Evolutionary conservation across 2,797 vertebrate species (phyloP), one percentile per base, ranked within the genome.

Genomic region (Fratercula arctica): DNA sequence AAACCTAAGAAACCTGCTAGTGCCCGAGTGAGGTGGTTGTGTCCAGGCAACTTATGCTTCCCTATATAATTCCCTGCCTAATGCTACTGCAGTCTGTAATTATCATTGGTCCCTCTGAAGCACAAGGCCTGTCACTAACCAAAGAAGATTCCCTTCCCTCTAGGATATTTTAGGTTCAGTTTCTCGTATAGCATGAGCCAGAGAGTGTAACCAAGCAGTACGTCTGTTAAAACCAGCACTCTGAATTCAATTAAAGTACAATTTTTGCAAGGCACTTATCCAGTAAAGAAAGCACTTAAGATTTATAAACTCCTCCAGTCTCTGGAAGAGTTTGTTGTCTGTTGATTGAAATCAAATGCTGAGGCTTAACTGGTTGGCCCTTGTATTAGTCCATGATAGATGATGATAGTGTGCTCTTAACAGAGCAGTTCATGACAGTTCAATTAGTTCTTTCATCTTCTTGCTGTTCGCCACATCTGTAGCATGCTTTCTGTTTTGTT

Each of bases 341-440:
- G n/a, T 66, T 93, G 92, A 89, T 93, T 93, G 89, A 78, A 93
- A 91, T 91, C 75, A 93, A 95, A 91, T 94, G 83, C 83, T 82
- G 33, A 80, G 63, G 56, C 63, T 15, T 76, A 85, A 50, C 18
- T 84, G 68, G 18, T 85, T 77, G 80, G 29, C 85, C 6, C 11
- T 43, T 92, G 16, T 54, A n/a, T 95, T 91, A 76, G 50, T 86
- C 54, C 26, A 4, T 4, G 20, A 72, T 10, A 51, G 84, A 56
- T 84, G 75, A 80, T 72, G 78, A 69, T 61, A 82, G 59, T 10
- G 28, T 21, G 4, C 45, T 94, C 54, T 33, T 82, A 64, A 31
- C 51, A 66, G 46, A 69, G 31, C 23, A 31, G 45, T 64, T 93
- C 20, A 39, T 46, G 61, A 56, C 45, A 51, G 39, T 54, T 91